Evolutionary conservation across 2,113 vertebrate species (phyloP).

Genomic region (Melanocharis versteri): DNA sequence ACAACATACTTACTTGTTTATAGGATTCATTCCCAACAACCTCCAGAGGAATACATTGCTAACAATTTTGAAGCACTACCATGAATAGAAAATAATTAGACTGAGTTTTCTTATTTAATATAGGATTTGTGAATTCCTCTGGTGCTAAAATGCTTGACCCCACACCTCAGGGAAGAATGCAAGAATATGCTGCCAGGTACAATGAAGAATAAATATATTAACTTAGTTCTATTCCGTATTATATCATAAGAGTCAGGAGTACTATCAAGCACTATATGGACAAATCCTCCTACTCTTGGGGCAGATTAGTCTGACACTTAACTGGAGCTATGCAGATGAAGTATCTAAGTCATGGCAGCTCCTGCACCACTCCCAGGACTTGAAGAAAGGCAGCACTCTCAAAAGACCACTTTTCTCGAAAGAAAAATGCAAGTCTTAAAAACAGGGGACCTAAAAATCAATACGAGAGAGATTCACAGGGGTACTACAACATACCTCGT

Average conservation of each 20-base stretch:
- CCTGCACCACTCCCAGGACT: neutral
- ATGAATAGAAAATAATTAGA: neutral
- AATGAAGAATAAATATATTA: neutral
- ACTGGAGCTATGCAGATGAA: neutral
- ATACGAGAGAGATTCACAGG: fast-evolving
- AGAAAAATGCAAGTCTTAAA: neutral
- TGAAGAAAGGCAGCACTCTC: neutral
- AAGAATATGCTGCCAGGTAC: neutral
- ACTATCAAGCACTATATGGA: neutral
- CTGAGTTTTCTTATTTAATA: neutral
- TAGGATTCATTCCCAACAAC: neutral
- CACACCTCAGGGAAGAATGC: neutral
- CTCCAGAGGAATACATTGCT: neutral
- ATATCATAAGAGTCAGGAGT: neutral
- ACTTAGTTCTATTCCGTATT: neutral
- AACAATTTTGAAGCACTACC: neutral
- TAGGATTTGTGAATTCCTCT: neutral
- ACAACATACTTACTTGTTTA: neutral
- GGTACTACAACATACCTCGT: conserved; percentile 35
- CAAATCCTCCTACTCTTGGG: neutral
- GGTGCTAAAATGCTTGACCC: neutral
- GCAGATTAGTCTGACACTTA: neutral
- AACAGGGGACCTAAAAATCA: neutral
- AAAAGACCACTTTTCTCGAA: no score
- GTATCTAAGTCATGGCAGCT: neutral